These are phyloP conservation scores for Tringa solitaria DNA, from an alignment of 2,113 vertebrate genomes.

Conservation along the genomic window DNA sequence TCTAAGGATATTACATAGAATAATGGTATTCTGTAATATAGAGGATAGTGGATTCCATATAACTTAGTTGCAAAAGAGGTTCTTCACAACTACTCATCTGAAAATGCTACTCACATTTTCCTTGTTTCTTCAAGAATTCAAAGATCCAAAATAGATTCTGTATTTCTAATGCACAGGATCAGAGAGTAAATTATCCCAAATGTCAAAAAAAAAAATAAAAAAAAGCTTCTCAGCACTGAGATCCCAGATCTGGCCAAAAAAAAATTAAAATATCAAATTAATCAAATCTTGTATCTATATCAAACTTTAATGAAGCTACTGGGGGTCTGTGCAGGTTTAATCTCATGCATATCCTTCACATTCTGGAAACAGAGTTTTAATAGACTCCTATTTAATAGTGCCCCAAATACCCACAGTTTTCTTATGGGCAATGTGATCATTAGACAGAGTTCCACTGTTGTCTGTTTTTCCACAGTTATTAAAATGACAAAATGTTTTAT, in stretches of 20 bases:
- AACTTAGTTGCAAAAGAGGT: not conserved
- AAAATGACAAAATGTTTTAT: constrained; percentile 33
- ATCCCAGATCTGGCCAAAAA: not conserved
- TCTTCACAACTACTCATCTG: not conserved
- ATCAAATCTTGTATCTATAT: not conserved
- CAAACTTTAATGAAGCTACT: not conserved
- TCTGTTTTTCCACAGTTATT: not conserved
- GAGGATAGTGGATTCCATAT: not conserved
- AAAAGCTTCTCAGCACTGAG: not conserved
- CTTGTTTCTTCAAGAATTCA: not conserved
- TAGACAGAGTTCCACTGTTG: not conserved
- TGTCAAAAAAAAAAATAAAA: not conserved
- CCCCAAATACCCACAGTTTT: not conserved
- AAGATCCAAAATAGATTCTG: not conserved
- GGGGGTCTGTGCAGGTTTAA: not conserved
- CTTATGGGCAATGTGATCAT: not conserved
- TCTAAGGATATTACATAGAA: not conserved
- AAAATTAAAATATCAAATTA: not conserved
- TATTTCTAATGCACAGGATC: not conserved
- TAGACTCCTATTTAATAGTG: not conserved
- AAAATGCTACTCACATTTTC: not conserved
- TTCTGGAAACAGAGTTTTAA: not conserved
- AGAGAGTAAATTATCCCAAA: not conserved
- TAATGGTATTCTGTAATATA: not conserved
- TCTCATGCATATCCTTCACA: not conserved